Base-by-base conservation (phyloP, 2,113 vertebrate species). In the Lepus americanus region DNA sequence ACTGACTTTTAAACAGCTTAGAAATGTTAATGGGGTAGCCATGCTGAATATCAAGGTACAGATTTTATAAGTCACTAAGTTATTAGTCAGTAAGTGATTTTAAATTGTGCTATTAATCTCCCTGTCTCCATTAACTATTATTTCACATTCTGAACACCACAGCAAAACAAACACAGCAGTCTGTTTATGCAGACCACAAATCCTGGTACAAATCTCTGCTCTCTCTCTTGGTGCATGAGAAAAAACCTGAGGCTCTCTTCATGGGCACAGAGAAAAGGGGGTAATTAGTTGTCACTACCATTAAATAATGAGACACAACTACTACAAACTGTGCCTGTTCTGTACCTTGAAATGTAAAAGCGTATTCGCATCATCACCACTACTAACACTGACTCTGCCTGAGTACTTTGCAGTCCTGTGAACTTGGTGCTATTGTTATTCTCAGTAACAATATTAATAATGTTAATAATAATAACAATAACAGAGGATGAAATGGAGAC, bases 81-180 rank as follows among this genome's bases (percentile, higher is more conserved):
- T 72, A 88, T 90, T 95, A 85, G 64, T 93, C 81, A 93, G 64
- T 90, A 88, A 95, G 70, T 94, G 81, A 82, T 93, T 82, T 96
- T 95, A 95, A 96, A 85, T 94, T 90, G 74, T 89, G 11, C 87
- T 83, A 90, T 96, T 92, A 94, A 96, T 97, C 82, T 77, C n/a
- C 67, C 69, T 91, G 64, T 74, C 74, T 69, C 92, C 29, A 31
- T 89, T 90, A 72, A 95, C 69, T 70, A 81, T 83, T 44, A 90
- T 90, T 90, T 96, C 63, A 85, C 55, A 85, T 92, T 90, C 36
- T 25, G 73, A 95, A 82, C 31, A n/a, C 39, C 87, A 79, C 7
- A 63, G 85, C 51, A 63, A 77, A 82, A 69, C 23, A 59, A 92
- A 78, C 3, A 67, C 27, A 96, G 74, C 51, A 29, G 67, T 33